Evolutionary conservation across 53 echinoderm and acorn worm species (phyloP).

Genomic region (Antedon mediterranea): DNA sequence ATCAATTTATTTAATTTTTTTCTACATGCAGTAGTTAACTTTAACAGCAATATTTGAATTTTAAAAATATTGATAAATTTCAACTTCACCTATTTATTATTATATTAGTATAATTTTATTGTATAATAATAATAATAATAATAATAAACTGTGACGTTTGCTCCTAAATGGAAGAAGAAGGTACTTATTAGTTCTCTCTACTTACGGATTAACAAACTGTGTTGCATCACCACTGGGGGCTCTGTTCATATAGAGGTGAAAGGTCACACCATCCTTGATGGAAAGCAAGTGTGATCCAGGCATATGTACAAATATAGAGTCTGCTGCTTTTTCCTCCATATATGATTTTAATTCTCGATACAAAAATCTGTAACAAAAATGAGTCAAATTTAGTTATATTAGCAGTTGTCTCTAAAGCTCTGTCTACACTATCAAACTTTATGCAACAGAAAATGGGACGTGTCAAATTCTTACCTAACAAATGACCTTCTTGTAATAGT

Average conservation of each 20-base stretch:
- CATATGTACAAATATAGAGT: not conserved
- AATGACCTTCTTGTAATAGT: conserved; percentile 61
- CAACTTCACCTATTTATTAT: not conserved
- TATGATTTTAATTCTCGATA: conserved; percentile 56
- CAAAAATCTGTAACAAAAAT: conserved; percentile 24
- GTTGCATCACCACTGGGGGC: conserved; percentile 79
- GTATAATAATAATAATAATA: not conserved
- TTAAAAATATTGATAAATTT: not conserved
- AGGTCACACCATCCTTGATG: conserved; percentile 37
- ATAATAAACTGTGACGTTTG: no score
- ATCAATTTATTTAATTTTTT: no score
- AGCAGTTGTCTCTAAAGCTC: no score
- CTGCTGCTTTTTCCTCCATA: conserved; percentile 18
- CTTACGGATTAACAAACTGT: conserved; percentile 32
- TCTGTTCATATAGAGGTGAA: conserved; percentile 81
- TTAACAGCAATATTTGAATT: no score
- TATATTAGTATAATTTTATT: not conserved
- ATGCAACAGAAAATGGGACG: no score
- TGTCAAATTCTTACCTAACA: conserved; percentile 34
- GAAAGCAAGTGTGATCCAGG: conserved; percentile 16
- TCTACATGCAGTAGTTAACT: no score
- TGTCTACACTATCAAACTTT: no score
- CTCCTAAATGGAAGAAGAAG: no score
- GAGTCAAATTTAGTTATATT: no score
- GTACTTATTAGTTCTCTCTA: not conserved